A percentile compares a stretch with the other conserved stretches of the same genome.
phyloP scores from a whole-genome alignment of 2,888 invertebrate species.

The Psylliodes chrysocephalus region DNA sequence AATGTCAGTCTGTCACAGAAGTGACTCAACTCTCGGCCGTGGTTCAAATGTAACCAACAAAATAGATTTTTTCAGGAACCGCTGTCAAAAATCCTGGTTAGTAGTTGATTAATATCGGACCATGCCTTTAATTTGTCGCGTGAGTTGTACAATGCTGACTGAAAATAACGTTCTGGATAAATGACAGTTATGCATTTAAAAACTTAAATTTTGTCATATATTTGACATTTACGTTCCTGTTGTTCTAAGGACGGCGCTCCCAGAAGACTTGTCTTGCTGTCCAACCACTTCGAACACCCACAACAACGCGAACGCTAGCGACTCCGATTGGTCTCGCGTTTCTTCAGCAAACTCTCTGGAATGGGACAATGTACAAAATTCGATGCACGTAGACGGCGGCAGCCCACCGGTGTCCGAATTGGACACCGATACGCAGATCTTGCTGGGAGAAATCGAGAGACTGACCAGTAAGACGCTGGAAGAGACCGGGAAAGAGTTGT shows the following conservation, averaged over 20 bases:
- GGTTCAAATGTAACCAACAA: too few relatives aligned
- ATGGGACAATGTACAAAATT: conserved; percentile 72
- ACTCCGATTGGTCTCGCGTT: conserved; percentile 70
- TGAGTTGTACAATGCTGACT: too few relatives aligned
- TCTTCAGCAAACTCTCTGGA: conserved; percentile 76
- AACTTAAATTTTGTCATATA: too few relatives aligned
- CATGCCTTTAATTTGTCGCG: too few relatives aligned
- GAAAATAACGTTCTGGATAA: too few relatives aligned
- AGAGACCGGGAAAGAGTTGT: conserved; percentile 69
- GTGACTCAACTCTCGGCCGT: too few relatives aligned
- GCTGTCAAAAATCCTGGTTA: too few relatives aligned
- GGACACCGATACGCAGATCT: conserved; percentile 73
- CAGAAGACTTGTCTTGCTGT: conserved; percentile 49
- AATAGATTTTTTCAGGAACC: too few relatives aligned
- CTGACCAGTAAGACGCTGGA: conserved; percentile 73
- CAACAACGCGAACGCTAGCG: conserved; percentile 53
- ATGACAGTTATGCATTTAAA: too few relatives aligned
- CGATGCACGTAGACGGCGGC: conserved; percentile 49
- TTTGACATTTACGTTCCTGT: too few relatives aligned
- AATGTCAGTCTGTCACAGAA: too few relatives aligned
- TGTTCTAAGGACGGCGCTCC: conserved; percentile 54
- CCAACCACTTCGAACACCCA: conserved; percentile 55
- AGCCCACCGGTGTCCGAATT: conserved; percentile 65
- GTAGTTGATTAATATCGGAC: too few relatives aligned
- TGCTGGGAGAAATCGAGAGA: conserved; percentile 75